phyloP scores from a whole-genome alignment of 64 coral and sea anemone genomes.

The Pachyseris speciosa region DNA sequence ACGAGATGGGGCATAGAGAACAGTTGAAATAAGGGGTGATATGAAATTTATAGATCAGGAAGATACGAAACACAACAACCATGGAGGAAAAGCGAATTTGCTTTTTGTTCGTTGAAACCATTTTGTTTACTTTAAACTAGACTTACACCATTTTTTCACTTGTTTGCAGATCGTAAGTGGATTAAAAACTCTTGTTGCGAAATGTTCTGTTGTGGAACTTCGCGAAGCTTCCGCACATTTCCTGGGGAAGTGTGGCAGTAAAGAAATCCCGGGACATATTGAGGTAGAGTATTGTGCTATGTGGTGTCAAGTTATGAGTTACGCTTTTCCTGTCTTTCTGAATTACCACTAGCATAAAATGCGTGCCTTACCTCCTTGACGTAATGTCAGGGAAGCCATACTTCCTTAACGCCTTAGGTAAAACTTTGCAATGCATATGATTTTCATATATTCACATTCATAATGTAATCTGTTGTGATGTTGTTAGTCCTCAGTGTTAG shows the following conservation, averaged over 20 bases:
- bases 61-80: too few species aligned
- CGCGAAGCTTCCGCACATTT: constrained; percentile 64
- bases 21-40: neutral
- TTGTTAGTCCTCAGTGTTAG: constrained; percentile 68
- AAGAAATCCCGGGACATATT: constrained; percentile 55
- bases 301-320: neutral
- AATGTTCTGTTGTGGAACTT: neutral
- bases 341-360: too few species aligned
- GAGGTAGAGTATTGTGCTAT: constrained; percentile 33
- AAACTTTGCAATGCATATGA: too few species aligned
- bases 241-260: constrained; percentile 77
- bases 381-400: too few species aligned
- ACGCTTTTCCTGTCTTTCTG: too few species aligned
- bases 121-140: too few species aligned
- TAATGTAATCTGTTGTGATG: neutral
- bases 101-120: too few species aligned
- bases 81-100: too few species aligned
- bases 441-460: neutral
- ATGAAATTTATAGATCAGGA: too few species aligned
- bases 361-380: too few species aligned
- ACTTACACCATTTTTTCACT: too few species aligned
- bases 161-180: constrained; percentile 21
- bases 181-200: constrained; percentile 1
- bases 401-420: too few species aligned
- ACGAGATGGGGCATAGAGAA: neutral